Evolutionary conservation across 1,140 invertebrate genomes (phyloP).

Genomic region (Steinernema khuongi): DNA sequence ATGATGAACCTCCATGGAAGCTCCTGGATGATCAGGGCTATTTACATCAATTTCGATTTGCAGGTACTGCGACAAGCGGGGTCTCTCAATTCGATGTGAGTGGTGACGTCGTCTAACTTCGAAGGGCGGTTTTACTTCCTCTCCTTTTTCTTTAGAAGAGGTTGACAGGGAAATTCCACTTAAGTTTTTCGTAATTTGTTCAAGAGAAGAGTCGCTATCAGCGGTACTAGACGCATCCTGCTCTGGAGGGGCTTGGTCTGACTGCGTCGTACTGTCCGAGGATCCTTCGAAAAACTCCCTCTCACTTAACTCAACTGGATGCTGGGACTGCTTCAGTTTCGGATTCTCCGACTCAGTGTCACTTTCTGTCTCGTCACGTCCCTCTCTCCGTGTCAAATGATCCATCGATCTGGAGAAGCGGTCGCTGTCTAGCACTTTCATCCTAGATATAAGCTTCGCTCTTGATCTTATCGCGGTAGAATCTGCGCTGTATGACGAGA

Average conservation of each 20-base stretch:
- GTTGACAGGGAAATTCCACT: too few relatives aligned
- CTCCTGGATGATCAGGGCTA: background rate
- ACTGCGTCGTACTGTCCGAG: background rate
- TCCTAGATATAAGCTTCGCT: background rate
- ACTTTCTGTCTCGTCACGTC: too few relatives aligned
- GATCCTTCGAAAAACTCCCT: background rate
- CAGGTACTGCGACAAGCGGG: too few relatives aligned
- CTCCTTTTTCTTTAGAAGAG: too few relatives aligned
- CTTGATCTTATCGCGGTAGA: background rate
- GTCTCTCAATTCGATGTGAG: background rate
- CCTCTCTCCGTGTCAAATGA: background rate
- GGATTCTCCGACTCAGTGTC: too few relatives aligned
- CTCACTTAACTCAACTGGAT: background rate
- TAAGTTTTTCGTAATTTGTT: too few relatives aligned
- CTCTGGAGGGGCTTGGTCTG: too few relatives aligned
- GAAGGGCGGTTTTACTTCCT: too few relatives aligned
- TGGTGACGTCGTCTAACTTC: background rate
- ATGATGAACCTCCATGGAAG: constrained; percentile 4
- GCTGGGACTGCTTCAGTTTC: too few relatives aligned
- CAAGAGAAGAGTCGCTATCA: too few relatives aligned
- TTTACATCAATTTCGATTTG: background rate
- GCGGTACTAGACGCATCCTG: too few relatives aligned
- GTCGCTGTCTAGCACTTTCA: background rate
- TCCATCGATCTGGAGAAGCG: background rate
- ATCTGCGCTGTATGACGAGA: background rate